Evolutionary conservation across 2,888 invertebrate species (phyloP).

Genomic region (Hofmannophila pseudospretella): DNA sequence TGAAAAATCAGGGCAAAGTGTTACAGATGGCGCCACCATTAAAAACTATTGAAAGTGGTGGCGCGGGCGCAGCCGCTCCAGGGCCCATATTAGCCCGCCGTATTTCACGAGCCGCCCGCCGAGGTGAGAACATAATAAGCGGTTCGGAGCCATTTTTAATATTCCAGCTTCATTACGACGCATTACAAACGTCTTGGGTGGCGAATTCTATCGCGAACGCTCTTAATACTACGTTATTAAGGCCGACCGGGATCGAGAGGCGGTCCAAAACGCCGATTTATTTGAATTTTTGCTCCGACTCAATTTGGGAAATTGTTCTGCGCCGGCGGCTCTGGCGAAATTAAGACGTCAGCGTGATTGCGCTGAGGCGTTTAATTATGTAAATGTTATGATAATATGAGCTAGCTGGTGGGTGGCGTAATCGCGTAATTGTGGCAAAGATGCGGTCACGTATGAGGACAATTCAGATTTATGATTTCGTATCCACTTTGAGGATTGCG

Average conservation of each 20-base stretch:
- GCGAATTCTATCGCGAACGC: conserved; percentile 76
- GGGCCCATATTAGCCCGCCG: conserved; percentile 67
- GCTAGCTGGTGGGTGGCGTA: conserved; percentile 68
- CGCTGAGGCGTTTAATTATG: conserved; percentile 74
- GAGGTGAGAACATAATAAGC: conserved; percentile 78
- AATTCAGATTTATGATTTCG: conserved; percentile 53
- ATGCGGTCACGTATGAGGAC: conserved; percentile 65
- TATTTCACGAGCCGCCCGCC: conserved; percentile 69
- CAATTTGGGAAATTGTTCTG: conserved; percentile 74
- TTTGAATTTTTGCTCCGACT: conserved; percentile 76
- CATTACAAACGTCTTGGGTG: conserved; percentile 77
- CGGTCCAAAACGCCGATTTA: conserved; percentile 66
- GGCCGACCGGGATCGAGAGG: conserved; percentile 52
- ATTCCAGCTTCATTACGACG: conserved; percentile 75
- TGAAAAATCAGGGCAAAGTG: conserved; percentile 12
- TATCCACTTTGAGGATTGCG: conserved; percentile 25
- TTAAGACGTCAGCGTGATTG: conserved; percentile 77
- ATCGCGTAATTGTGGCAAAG: conserved; percentile 50
- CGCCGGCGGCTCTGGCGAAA: conserved; percentile 72
- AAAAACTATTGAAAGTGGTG: conserved; percentile 43
- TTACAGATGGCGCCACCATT: conserved; percentile 53
- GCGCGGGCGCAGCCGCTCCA: conserved; percentile 28
- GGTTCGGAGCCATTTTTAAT: conserved; percentile 74
- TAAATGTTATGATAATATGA: conserved; percentile 73
- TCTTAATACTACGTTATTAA: conserved; percentile 73